Conservation (phyloP, 1,140 invertebrate genomes). For the Heterodera carotae region DNA sequence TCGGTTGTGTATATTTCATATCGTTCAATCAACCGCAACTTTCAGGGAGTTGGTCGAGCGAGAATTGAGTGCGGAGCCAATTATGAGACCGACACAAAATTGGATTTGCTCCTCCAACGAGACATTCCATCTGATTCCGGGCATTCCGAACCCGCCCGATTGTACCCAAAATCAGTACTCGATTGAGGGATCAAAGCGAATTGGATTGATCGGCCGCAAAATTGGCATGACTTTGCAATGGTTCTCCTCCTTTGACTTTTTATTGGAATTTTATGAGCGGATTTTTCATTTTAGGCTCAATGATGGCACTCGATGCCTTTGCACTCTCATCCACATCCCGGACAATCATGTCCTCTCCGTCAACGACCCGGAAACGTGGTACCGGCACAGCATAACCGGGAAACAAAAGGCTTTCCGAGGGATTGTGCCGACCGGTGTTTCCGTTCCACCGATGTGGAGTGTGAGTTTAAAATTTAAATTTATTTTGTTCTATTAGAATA, state of each 20-base stretch:
- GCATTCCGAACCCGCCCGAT: slow-evolving; percentile 24
- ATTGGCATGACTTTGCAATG: slow-evolving; percentile 90
- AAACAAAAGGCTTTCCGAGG: slow-evolving; percentile 60
- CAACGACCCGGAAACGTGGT: slow-evolving; percentile 59
- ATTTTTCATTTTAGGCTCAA: slow-evolving; percentile 45
- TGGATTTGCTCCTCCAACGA: not conserved
- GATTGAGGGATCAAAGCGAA: slow-evolving; percentile 68
- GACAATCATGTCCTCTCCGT: slow-evolving; percentile 58
- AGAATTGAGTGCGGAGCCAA: not conserved
- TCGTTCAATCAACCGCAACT: not conserved
- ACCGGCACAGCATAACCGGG: slow-evolving; percentile 42
- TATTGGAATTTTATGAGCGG: not conserved
- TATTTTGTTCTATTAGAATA: not conserved
- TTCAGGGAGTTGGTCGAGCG: not conserved
- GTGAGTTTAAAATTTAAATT: slow-evolving; percentile 34
- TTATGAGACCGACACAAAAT: slow-evolving; percentile 2
- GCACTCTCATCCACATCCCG: slow-evolving; percentile 58
- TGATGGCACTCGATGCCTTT: slow-evolving; percentile 57
- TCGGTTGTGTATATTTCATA: slow-evolving; percentile 4
- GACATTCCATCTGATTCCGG: not conserved
- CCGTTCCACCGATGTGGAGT: slow-evolving; percentile 52
- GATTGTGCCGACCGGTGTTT: not conserved
- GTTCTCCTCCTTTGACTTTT: slow-evolving; percentile 62
- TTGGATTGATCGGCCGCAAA: slow-evolving; percentile 86
- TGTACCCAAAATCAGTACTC: slow-evolving; percentile 26